These are phyloP conservation scores for Erpornis zantholeuca DNA, from an alignment of 2,113 vertebrate species.

Conservation along the genomic window DNA sequence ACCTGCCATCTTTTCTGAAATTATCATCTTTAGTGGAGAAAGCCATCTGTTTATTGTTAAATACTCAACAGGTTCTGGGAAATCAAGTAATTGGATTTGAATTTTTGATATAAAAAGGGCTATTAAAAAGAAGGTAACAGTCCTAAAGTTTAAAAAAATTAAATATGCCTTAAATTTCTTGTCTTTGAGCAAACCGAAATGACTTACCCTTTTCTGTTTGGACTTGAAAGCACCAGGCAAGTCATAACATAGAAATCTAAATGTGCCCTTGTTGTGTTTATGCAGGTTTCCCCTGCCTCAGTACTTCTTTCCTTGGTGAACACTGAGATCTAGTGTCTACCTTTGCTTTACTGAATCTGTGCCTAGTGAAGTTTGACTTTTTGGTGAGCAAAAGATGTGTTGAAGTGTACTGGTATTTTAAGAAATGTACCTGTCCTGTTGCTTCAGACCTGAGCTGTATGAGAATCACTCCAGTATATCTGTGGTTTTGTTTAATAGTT, in stretches of 20 bases:
- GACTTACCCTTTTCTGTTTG: background rate
- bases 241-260: background rate
- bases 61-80: background rate
- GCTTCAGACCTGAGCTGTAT: background rate
- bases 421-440: background rate
- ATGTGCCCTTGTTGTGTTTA: background rate
- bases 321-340: background rate
- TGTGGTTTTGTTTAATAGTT: background rate
- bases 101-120: background rate
- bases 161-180: background rate
- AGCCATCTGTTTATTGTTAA: background rate
- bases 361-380: background rate
- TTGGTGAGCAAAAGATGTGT: fast-evolving
- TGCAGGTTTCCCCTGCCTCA: background rate
- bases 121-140: background rate
- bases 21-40: background rate
- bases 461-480: background rate
- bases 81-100: background rate
- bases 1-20: background rate
- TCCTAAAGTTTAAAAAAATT: background rate
- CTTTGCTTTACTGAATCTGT: background rate
- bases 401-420: background rate
- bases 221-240: background rate
- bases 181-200: background rate
- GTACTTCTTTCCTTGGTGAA: background rate